Conservation (phyloP, 2,888 invertebrate genomes). For the Willowsia nigromaculata region DNA sequence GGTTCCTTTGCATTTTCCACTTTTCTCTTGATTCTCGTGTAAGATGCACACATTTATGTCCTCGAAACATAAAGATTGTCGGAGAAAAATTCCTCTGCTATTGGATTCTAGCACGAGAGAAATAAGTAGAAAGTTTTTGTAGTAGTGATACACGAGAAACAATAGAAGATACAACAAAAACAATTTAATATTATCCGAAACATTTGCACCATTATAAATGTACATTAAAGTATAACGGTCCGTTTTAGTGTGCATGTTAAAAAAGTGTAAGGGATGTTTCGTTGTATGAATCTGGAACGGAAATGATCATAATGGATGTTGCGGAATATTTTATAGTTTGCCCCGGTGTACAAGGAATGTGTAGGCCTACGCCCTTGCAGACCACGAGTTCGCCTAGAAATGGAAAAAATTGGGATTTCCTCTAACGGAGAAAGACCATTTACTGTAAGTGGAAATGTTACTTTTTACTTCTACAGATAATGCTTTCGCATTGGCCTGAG, state of each 20-base stretch:
- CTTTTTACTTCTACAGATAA: neutral
- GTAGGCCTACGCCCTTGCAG: constrained; percentile 89
- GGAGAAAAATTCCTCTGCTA: neutral
- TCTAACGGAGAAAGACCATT: constrained; percentile 72
- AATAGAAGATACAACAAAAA: neutral
- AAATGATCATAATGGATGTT: constrained; percentile 50
- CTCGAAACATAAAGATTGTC: neutral
- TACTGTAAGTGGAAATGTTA: constrained; percentile 78
- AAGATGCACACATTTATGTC: neutral
- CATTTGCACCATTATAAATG: neutral
- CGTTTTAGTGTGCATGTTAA: neutral
- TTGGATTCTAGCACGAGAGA: neutral
- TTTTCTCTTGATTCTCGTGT: neutral
- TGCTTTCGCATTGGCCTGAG: neutral
- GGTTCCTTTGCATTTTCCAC: neutral
- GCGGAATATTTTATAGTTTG: constrained; percentile 80
- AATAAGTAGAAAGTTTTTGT: too few relatives aligned
- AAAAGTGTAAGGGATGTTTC: neutral
- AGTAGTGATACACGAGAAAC: neutral
- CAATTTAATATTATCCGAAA: neutral
- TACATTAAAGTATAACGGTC: neutral
- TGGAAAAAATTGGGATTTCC: constrained; percentile 77
- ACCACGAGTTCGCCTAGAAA: constrained; percentile 84
- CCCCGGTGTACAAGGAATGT: constrained; percentile 84
- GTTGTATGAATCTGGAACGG: neutral